Base-by-base conservation (phyloP, 2,888 invertebrate species). In the Panzeria rudis region DNA sequence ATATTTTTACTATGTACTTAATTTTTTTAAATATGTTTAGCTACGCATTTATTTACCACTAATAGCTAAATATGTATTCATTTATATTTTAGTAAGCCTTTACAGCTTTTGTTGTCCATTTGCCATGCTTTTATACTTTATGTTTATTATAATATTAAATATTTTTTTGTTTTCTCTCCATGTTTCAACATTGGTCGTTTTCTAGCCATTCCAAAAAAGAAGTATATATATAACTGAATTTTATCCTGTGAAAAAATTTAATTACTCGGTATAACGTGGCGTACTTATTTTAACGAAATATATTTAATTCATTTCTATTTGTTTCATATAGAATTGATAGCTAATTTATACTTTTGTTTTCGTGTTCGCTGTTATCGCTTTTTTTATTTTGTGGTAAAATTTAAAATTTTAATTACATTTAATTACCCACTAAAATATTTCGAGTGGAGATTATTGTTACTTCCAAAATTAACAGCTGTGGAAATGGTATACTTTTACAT, bases 321-420 rank as follows among this genome's bases (percentile, higher is more conserved):
- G 9, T 59, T 17, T 20, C 15, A 47, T 61, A 20, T 50, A 0
- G 9, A 69, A 17, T 25, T 23, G 25, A 11, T 38, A 38, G n/a
- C 38, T 35, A 69, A 38, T 29, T 29, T 50, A 68, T 15, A 54
- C 69, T 56, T 71, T 62, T 62, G 11, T 62, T 78, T 50, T 52
- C 29, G 11, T 59, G n/a, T 47, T 13, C 38, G 20, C 20, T 73
- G 35, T 35, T 56, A 38, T 73, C 3, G 2, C 2, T 29, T 29
- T 29, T 29, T 29, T 29, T 29, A 29, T 77, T 76, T 73, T 61
- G 52, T 66, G 77, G 77, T 73, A n/a, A 41, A 73, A 78, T 72
- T 77, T 52, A 59, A 77, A 77, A 72, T 83, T 77, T 66, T 83
- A 83, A 83, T 77, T 83, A 66, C 64, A 76, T 62, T 82, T 64